A percentile compares a stretch with the other conserved stretches of the same genome.
Conservation (phyloP, 2,888 invertebrate genomes). For the Acleris emargana region DNA sequence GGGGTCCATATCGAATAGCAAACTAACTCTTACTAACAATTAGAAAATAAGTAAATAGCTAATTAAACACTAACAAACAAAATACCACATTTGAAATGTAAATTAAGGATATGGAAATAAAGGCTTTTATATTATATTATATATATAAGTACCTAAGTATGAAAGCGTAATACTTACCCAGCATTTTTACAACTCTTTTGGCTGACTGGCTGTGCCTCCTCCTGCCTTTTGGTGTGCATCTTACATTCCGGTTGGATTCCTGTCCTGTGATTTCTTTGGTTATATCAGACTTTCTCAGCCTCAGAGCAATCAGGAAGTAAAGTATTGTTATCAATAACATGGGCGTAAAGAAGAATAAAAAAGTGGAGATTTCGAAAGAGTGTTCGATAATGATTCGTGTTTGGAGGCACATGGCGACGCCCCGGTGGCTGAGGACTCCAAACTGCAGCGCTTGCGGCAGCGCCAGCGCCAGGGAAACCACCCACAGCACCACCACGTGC, state of each 20-base stretch:
- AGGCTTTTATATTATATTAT: no score
- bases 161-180: slow-evolving; percentile 75
- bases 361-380: slow-evolving; percentile 88
- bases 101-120: no score
- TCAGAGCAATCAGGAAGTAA: slow-evolving; percentile 86
- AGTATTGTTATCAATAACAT: slow-evolving; percentile 90
- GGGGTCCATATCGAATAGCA: no score
- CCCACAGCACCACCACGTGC: slow-evolving; percentile 92
- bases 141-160: neutral
- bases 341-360: slow-evolving; percentile 89
- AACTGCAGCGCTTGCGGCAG: slow-evolving; percentile 86
- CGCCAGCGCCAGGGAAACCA: slow-evolving; percentile 88
- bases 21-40: no score
- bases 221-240: slow-evolving; percentile 54
- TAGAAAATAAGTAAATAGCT: no score
- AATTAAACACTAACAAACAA: no score
- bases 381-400: slow-evolving; percentile 81
- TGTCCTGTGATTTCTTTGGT: slow-evolving; percentile 57
- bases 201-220: slow-evolving; percentile 84
- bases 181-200: slow-evolving; percentile 88
- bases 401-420: slow-evolving; percentile 77
- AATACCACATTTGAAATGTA: no score
- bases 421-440: slow-evolving; percentile 66
- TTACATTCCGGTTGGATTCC: slow-evolving; percentile 51
- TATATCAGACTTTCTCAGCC: slow-evolving; percentile 78